phyloP scores from a whole-genome alignment of 2,113 vertebrate genomes.

The Microcebus ravelobensis region DNA sequence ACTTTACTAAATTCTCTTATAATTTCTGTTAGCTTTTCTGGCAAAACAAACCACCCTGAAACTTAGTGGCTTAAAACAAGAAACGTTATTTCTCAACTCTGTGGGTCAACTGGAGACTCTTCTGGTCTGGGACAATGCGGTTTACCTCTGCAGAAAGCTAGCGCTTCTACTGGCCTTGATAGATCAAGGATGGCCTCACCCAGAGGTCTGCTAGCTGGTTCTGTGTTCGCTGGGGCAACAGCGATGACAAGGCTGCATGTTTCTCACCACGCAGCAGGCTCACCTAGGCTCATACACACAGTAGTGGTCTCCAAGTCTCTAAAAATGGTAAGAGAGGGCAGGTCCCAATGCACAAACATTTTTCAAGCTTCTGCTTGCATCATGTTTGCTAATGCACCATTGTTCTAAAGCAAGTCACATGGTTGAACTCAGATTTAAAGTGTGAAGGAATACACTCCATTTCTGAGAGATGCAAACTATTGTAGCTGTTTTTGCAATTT shows the following conservation, averaged over 20 bases:
- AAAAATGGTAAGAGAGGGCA: not conserved
- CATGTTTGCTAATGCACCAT: not conserved
- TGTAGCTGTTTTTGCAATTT: not conserved
- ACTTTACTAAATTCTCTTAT: not conserved
- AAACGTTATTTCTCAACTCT: not conserved
- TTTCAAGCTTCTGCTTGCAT: not conserved
- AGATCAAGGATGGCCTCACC: not conserved
- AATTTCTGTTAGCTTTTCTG: conserved; percentile 16
- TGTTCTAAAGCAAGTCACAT: not conserved
- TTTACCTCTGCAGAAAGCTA: not conserved
- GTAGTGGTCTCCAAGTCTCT: not conserved
- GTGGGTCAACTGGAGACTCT: not conserved
- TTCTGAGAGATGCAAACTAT: not conserved
- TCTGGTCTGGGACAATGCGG: not conserved
- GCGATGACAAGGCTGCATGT: no score
- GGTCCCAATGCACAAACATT: not conserved
- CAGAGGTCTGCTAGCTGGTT: not conserved
- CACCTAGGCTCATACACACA: not conserved
- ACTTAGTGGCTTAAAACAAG: not conserved
- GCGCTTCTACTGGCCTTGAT: not conserved
- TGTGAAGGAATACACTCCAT: not conserved
- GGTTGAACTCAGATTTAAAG: not conserved
- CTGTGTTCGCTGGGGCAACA: not conserved
- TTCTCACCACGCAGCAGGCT: not conserved
- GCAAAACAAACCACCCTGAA: not conserved